Evolutionary conservation across 2,113 vertebrate species (phyloP).

Genomic region (Hydrolagus affinis): DNA sequence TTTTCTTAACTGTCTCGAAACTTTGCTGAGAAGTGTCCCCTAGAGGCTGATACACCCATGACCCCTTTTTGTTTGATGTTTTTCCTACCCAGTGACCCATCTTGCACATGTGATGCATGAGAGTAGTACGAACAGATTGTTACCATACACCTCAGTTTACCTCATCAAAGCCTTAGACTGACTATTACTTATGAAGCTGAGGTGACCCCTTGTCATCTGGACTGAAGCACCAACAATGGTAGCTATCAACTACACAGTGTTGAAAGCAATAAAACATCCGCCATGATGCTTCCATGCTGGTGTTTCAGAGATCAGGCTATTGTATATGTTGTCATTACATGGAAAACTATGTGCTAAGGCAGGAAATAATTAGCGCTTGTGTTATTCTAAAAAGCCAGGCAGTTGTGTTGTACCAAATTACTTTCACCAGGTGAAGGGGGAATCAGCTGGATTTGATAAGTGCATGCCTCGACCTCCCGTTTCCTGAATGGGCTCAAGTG

Average conservation of each 20-base stretch:
- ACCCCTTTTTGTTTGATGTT: slow-evolving; percentile 53
- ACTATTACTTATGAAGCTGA: slow-evolving; percentile 2
- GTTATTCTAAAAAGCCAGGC: slow-evolving; percentile 51
- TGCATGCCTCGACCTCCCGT: slow-evolving; percentile 30
- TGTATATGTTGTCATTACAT: slow-evolving; percentile 54
- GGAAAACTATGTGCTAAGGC: slow-evolving; percentile 57
- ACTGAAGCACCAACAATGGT: slow-evolving; percentile 47
- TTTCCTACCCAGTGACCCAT: slow-evolving; percentile 55
- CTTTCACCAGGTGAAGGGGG: slow-evolving; percentile 58
- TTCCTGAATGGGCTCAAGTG: slow-evolving; percentile 30
- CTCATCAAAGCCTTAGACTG: slow-evolving; percentile 53
- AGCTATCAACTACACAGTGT: slow-evolving; percentile 53
- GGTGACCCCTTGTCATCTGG: slow-evolving; percentile 46
- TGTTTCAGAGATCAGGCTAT: slow-evolving; percentile 46
- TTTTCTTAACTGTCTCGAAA: slow-evolving; percentile 42
- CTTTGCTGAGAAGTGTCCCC: slow-evolving; percentile 49
- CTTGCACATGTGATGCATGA: slow-evolving; percentile 51
- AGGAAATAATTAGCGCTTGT: slow-evolving; percentile 76
- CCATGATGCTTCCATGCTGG: slow-evolving; percentile 36
- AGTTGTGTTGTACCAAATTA: slow-evolving; percentile 49
- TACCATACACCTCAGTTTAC: slow-evolving; percentile 57
- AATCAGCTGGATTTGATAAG: slow-evolving; percentile 63
- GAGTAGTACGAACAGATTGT: slow-evolving; percentile 64
- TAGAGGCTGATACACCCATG: slow-evolving; percentile 53
- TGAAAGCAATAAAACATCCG: slow-evolving; percentile 70